Conservation (phyloP, 2,888 invertebrate species). For the Cerceris rybyensis region DNA sequence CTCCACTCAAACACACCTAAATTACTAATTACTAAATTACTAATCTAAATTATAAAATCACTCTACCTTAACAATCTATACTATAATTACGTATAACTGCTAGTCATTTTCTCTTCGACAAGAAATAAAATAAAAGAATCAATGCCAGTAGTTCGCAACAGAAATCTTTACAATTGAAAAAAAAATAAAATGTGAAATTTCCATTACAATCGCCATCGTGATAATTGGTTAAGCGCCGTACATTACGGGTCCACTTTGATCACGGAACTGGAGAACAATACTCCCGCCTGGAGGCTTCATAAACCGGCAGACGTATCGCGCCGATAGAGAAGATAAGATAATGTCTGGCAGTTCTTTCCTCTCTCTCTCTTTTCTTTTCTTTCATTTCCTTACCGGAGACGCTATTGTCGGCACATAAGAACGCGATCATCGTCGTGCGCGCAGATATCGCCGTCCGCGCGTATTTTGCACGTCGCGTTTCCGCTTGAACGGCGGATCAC, state of each 20-base stretch:
- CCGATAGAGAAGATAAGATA: constrained; percentile 69
- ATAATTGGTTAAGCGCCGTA: background rate
- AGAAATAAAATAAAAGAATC: too few species aligned
- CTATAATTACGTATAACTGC: too few species aligned
- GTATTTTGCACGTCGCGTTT: constrained; percentile 26
- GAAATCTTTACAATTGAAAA: too few species aligned
- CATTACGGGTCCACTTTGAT: background rate
- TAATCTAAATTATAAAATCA: too few species aligned
- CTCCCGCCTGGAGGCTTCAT: background rate
- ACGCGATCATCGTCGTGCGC: constrained; percentile 16
- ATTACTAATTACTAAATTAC: too few species aligned
- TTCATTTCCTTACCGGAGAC: constrained; percentile 50
- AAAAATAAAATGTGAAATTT: too few species aligned
- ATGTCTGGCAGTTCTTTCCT: constrained; percentile 48
- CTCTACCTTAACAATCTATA: too few species aligned
- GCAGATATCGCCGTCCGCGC: constrained; percentile 6
- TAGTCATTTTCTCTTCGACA: too few species aligned
- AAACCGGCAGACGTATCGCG: constrained; percentile 30
- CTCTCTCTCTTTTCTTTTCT: too few species aligned
- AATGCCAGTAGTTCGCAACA: too few species aligned
- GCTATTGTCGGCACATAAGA: constrained; percentile 44
- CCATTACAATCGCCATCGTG: background rate
- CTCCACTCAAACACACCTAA: too few species aligned
- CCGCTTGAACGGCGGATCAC: constrained; percentile 27
- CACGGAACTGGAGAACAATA: constrained; percentile 12